Percentiles rank a stretch among this genome's conserved stretches.
These are phyloP conservation scores for Schizotus pectinicornis DNA, from an alignment of 2,888 invertebrate species.

Conservation along the genomic window DNA sequence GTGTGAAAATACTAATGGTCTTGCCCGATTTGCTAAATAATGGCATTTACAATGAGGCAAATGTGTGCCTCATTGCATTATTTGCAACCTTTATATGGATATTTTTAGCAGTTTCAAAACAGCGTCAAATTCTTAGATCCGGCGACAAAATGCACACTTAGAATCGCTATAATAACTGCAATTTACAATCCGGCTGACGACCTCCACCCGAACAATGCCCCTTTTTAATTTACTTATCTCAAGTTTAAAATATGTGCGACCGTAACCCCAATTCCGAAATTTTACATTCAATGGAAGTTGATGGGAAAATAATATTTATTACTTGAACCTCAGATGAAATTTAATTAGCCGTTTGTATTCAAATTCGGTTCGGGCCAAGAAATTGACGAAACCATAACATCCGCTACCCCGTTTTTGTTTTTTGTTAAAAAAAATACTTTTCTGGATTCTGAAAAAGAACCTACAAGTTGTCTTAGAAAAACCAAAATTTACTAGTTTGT, in stretches of 20 bases:
- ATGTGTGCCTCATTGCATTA: background rate
- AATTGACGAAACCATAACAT: background rate
- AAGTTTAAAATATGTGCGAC: conserved; percentile 14
- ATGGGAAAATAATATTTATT: background rate
- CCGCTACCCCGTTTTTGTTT: background rate
- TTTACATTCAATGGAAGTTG: background rate
- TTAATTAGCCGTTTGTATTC: conserved; percentile 10
- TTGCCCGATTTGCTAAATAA: background rate
- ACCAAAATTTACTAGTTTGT: no score
- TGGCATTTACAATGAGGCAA: background rate
- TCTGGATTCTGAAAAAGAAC: no score
- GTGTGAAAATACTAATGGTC: background rate
- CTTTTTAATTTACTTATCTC: background rate
- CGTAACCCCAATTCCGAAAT: conserved; percentile 6
- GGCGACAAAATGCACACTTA: no score
- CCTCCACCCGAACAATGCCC: conserved; percentile 2
- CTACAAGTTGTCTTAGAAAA: no score
- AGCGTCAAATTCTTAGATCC: no score
- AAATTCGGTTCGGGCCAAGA: background rate
- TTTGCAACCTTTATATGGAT: background rate
- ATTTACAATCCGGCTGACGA: conserved; percentile 2
- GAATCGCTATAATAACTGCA: background rate
- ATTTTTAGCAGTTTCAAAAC: no score
- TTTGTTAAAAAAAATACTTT: background rate
- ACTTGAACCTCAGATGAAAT: no score